phyloP scores from a whole-genome alignment of 2,113 vertebrate genomes.

The Reinhardtius hippoglossoides region DNA sequence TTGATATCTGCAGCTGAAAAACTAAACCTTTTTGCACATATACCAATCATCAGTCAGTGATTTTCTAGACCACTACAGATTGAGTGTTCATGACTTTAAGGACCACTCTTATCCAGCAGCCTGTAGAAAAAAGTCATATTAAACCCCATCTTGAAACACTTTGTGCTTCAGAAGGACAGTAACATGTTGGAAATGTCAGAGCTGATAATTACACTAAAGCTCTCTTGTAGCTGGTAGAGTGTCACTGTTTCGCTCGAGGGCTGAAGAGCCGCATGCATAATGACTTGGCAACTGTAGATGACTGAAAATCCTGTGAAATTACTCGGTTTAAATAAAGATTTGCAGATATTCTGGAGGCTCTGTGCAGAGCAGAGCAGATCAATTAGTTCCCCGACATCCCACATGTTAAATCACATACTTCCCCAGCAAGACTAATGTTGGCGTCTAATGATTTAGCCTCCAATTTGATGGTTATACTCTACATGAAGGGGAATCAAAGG shows the following conservation, averaged over 20 bases:
- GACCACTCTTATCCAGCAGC: slow-evolving; percentile 6
- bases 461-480: not conserved
- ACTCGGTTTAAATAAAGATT: slow-evolving; percentile 18
- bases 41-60: not conserved
- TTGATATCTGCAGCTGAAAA: too few species aligned
- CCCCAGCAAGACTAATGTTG: not conserved
- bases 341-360: slow-evolving; percentile 19
- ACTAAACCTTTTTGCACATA: not conserved
- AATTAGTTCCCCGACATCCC: not conserved
- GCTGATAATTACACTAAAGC: slow-evolving; percentile 35
- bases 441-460: not conserved
- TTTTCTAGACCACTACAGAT: not conserved
- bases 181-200: slow-evolving; percentile 19
- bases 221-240: slow-evolving; percentile 12
- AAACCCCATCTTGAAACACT: slow-evolving; percentile 8
- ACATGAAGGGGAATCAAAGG: not conserved
- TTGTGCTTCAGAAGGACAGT: slow-evolving; percentile 2
- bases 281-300: slow-evolving; percentile 2
- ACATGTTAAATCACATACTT: not conserved
- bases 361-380: not conserved
- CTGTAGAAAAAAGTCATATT: not conserved
- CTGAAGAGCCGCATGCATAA: not conserved
- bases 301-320: slow-evolving; percentile 9
- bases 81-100: slow-evolving; percentile 7
- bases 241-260: slow-evolving; percentile 22